These are phyloP conservation scores for Aphidius ervi DNA, from an alignment of 1,140 invertebrate genomes.

Conservation along the genomic window DNA sequence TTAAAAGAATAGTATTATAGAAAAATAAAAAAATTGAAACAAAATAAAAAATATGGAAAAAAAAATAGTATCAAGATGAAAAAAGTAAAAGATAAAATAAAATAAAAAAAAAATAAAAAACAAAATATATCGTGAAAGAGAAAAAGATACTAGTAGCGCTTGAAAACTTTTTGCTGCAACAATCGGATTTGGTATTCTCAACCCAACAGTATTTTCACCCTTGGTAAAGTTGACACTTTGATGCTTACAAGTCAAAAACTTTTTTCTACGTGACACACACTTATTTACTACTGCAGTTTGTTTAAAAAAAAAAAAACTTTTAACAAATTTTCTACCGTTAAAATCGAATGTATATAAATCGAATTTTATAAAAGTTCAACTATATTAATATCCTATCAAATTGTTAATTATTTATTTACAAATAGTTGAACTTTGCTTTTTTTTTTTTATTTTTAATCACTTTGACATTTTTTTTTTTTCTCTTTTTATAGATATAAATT, in stretches of 20 bases:
- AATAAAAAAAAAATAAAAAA: conserved; percentile 15
- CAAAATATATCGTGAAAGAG: conserved; percentile 14
- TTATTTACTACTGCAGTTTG: neutral
- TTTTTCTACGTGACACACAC: conserved; percentile 7
- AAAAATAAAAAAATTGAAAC: neutral
- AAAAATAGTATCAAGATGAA: neutral
- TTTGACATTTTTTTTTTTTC: too few species aligned
- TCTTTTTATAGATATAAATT: too few species aligned
- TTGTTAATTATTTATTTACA: too few species aligned
- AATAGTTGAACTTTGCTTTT: too few species aligned
- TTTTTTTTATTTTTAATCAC: too few species aligned
- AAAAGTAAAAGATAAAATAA: conserved; percentile 5
- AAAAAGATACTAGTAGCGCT: neutral
- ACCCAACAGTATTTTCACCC: conserved; percentile 19
- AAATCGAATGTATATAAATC: conserved; percentile 2
- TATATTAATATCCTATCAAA: too few species aligned
- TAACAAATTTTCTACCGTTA: conserved; percentile 2
- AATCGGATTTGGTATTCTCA: conserved; percentile 22
- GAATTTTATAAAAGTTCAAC: too few species aligned
- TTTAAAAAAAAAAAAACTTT: conserved; percentile 2
- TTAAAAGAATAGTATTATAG: neutral
- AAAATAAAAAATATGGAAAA: conserved; percentile 2
- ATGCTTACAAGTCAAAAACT: conserved; percentile 22
- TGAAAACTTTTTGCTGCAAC: conserved; percentile 11
- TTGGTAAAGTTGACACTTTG: conserved; percentile 20